These are phyloP conservation scores for Thripadectes ignobilis DNA, from an alignment of 2,797 vertebrate species.

Conservation along the genomic window DNA sequence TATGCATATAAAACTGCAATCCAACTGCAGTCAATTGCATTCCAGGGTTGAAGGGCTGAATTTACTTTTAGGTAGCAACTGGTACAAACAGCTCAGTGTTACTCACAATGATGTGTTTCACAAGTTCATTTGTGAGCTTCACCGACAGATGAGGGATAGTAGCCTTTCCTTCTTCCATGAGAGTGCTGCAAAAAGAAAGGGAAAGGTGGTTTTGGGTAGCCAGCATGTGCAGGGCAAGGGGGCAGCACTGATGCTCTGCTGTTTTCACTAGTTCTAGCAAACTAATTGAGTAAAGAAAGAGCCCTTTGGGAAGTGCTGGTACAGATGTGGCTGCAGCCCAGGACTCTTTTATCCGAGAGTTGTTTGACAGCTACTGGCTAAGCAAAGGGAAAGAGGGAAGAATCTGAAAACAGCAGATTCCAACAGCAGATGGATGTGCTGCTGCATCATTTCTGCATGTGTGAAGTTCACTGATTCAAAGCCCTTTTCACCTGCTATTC, in stretches of 20 bases:
- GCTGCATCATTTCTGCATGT: neutral
- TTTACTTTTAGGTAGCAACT: neutral
- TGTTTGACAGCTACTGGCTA: neutral
- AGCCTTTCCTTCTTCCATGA: constrained; percentile 80
- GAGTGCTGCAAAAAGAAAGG: constrained; percentile 59
- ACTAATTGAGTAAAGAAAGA: neutral
- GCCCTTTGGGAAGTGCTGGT: neutral
- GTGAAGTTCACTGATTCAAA: neutral
- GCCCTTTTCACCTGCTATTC: neutral
- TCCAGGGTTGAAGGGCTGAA: neutral
- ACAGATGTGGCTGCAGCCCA: neutral
- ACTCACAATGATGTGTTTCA: constrained; percentile 85
- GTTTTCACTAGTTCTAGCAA: neutral
- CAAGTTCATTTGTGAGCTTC: constrained; percentile 86
- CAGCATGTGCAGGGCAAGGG: neutral
- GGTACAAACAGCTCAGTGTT: neutral
- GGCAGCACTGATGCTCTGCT: neutral
- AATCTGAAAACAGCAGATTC: neutral
- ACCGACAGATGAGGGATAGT: constrained; percentile 84
- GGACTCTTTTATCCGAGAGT: neutral
- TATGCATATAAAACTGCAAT: neutral
- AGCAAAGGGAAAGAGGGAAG: neutral
- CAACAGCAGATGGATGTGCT: neutral
- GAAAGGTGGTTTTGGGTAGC: neutral
- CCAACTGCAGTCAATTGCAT: neutral